A percentile compares a stretch with the other conserved stretches of the same genome.
Evolutionary conservation across 2,797 vertebrate species (phyloP).

Genomic region (Pelochelys cantorii): DNA sequence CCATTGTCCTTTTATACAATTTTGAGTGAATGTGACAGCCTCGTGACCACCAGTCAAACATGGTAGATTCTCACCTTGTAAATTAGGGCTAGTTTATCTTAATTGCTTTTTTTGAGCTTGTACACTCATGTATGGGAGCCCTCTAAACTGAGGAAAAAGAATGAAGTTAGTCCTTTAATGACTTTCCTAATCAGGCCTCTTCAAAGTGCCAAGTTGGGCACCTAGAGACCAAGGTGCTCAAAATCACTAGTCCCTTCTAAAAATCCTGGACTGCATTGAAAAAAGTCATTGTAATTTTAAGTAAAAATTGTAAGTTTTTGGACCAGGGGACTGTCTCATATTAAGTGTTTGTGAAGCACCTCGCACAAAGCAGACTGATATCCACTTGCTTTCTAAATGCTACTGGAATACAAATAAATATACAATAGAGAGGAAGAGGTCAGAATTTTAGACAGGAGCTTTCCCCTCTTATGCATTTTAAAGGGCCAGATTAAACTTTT

Average conservation of each 20-base stretch:
- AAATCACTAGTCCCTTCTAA: background rate
- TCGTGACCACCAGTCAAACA: background rate
- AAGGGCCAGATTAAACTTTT: background rate
- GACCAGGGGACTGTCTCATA: background rate
- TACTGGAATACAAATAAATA: background rate
- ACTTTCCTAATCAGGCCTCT: background rate
- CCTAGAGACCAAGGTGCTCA: background rate
- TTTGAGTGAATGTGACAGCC: background rate
- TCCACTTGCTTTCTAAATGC: background rate
- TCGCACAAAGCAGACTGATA: background rate
- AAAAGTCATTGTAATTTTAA: background rate
- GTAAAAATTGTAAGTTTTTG: background rate
- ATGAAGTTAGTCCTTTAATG: background rate
- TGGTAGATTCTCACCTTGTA: background rate
- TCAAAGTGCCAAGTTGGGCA: background rate
- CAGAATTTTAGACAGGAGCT: background rate
- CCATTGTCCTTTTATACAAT: background rate
- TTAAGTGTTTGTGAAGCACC: background rate
- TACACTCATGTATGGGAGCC: background rate
- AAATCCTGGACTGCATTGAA: background rate
- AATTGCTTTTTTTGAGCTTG: accelerated
- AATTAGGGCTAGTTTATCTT: accelerated
- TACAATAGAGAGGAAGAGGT: background rate
- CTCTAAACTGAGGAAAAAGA: background rate
- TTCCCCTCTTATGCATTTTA: background rate